A percentile compares a stretch with the other conserved stretches of the same genome.
Evolutionary conservation across 2,888 invertebrate genomes (phyloP).

Genomic region (Tenthredo notha): DNA sequence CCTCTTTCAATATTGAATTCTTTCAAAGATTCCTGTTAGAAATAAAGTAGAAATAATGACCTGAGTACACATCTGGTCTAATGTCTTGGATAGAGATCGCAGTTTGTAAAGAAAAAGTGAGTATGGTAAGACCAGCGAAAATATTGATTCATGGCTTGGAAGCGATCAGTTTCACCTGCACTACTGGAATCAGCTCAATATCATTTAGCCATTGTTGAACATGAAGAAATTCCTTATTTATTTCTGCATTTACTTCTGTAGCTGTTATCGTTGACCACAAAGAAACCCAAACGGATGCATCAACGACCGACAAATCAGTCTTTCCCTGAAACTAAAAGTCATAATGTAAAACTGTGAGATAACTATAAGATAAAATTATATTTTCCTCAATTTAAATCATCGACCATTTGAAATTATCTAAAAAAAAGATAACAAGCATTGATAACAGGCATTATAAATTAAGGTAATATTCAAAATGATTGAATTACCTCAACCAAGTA

Average conservation of each 20-base stretch:
- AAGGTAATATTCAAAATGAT: neutral
- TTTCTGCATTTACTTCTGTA: slow-evolving; percentile 81
- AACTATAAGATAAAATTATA: slow-evolving; percentile 25
- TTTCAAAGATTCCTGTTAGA: slow-evolving; percentile 66
- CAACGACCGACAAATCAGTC: slow-evolving; percentile 82
- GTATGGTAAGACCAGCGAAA: neutral
- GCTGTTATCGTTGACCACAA: slow-evolving; percentile 84
- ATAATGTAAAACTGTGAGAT: slow-evolving; percentile 36
- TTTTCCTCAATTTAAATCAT: neutral
- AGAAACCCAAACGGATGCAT: slow-evolving; percentile 87
- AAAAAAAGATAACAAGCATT: slow-evolving; percentile 46
- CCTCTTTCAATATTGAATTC: slow-evolving; percentile 70
- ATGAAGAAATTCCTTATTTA: slow-evolving; percentile 80
- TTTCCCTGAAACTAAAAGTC: slow-evolving; percentile 79
- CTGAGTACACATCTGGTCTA: neutral
- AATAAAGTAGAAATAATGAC: neutral
- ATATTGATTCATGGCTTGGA: neutral
- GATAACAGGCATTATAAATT: neutral
- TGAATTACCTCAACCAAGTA: slow-evolving; percentile 82
- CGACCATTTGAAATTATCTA: slow-evolving; percentile 50
- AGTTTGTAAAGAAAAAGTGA: neutral
- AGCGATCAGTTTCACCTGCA: slow-evolving; percentile 79
- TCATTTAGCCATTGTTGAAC: slow-evolving; percentile 83
- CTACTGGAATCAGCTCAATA: slow-evolving; percentile 80
- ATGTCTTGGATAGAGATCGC: neutral